A percentile compares a stretch with the other conserved stretches of the same genome.
Conservation (phyloP, 2,888 invertebrate species). For the Galerucella nymphaeae region DNA sequence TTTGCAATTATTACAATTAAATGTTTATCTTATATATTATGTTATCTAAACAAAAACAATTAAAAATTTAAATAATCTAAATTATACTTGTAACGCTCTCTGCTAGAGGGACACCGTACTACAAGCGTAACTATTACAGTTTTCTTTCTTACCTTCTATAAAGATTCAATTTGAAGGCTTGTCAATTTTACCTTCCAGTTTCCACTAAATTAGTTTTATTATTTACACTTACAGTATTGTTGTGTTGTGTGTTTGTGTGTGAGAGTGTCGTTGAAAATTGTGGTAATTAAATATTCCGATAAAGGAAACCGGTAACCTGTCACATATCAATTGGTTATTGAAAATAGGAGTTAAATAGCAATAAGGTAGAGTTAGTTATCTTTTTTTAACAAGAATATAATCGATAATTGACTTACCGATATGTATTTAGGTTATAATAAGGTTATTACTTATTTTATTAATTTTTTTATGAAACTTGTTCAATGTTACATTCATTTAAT, state of each 20-base stretch:
- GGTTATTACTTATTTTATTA: neutral
- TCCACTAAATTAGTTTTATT: slow-evolving; percentile 8
- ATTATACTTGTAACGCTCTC: neutral
- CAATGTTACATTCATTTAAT: slow-evolving; percentile 1
- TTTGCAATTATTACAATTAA: too few species aligned
- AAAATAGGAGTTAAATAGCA: neutral
- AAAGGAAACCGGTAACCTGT: slow-evolving; percentile 1
- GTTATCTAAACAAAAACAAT: too few species aligned
- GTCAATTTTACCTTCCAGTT: neutral
- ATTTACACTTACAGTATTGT: too few species aligned
- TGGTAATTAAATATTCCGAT: slow-evolving; percentile 10
- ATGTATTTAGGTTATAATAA: neutral
- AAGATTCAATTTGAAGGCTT: neutral
- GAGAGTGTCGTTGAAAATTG: neutral
- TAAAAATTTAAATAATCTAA: too few species aligned
- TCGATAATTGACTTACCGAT: neutral
- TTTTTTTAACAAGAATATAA: slow-evolving; percentile 5
- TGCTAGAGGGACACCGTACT: neutral
- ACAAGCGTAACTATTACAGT: neutral
- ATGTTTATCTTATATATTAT: too few species aligned
- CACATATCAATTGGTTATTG: slow-evolving; percentile 1
- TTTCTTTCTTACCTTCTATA: neutral
- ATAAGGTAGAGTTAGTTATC: slow-evolving; percentile 3
- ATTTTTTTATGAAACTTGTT: neutral
- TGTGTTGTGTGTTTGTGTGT: neutral